Base-by-base conservation (phyloP, 2,797 vertebrate genomes). In the Pseudochaenichthys georgianus region DNA sequence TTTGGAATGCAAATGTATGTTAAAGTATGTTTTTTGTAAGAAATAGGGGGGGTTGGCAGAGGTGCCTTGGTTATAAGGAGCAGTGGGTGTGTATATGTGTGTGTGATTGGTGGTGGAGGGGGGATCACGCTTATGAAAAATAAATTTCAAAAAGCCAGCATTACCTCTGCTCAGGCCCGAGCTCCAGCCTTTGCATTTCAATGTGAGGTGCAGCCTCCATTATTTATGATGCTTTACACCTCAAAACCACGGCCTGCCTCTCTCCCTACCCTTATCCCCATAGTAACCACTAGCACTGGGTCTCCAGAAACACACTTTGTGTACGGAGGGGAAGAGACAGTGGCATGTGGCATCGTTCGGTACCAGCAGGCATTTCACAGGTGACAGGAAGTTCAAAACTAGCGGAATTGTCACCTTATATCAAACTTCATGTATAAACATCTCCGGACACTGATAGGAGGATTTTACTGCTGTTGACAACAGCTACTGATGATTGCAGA, bases 191-290 rank as follows among this genome's bases (percentile, higher is more conserved):
- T 95, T 95, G 94, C 94, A 95, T 95, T 95, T 95, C 94, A 95
- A 95, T 95, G 94, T 85, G 89, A 93, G 90, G 89, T 87, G 87
- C 87, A 90, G 89, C 89, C 92, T 94, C 92, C 93, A 95, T 95
- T 94, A 95, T 95, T 95, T 95, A 95, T 95, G 91, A 93, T 71
- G 90, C 93, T 94, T 94, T 94, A 94, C 93, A 94, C 92, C 91
- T 95, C 93, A 94, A 95, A 94, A 93, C 91, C 93, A 87, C 69
- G 82, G 89, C 80, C 87, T 85, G 82, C 75, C 76, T 89, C 73
- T 59, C 78, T 5, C 84, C 87, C 85, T 34, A 77, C 64, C 62
- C 80, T 87, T 79, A 94, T 95, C 89, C 93, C 94, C 93, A 95
- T 95, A 94, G 94, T 94, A 94, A 95, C 94, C 90, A 81, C 83